Evolutionary conservation across 2,888 invertebrate genomes (phyloP).

Genomic region (Andrena minutula): DNA sequence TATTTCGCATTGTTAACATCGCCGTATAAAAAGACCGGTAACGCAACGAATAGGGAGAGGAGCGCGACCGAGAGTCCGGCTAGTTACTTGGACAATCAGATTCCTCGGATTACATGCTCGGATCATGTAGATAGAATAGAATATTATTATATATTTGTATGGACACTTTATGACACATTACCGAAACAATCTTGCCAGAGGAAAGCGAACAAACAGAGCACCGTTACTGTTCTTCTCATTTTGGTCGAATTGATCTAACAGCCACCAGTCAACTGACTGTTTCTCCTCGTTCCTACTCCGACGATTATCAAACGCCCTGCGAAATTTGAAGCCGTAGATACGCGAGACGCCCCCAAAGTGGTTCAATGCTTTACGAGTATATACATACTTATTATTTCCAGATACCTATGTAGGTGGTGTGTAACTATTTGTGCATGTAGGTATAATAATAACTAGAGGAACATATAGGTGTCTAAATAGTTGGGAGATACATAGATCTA

Average conservation of each 20-base stretch:
- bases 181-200: slow-evolving; percentile 34
- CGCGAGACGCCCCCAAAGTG: slow-evolving; percentile 63
- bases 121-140: no score
- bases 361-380: slow-evolving; percentile 32
- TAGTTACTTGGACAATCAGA: no score
- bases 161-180: slow-evolving; percentile 41
- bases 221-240: slow-evolving; percentile 58
- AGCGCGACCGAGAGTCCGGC: neutral
- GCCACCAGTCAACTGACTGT: slow-evolving; percentile 61
- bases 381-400: slow-evolving; percentile 22
- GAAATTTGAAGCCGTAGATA: slow-evolving; percentile 73
- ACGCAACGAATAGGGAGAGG: neutral
- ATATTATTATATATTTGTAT: neutral
- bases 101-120: no score
- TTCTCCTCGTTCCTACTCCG: slow-evolving; percentile 33
- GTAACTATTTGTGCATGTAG: neutral
- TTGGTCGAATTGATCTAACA: slow-evolving; percentile 53
- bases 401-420: neutral
- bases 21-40: neutral
- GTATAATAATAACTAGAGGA: slow-evolving; percentile 1
- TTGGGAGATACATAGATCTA: neutral
- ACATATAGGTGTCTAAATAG: neutral
- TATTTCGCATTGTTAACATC: neutral
- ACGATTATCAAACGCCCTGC: slow-evolving; percentile 70
- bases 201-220: slow-evolving; percentile 51